These are phyloP conservation scores for Pollenia amentaria DNA, from an alignment of 2,888 invertebrate genomes.

Conservation along the genomic window DNA sequence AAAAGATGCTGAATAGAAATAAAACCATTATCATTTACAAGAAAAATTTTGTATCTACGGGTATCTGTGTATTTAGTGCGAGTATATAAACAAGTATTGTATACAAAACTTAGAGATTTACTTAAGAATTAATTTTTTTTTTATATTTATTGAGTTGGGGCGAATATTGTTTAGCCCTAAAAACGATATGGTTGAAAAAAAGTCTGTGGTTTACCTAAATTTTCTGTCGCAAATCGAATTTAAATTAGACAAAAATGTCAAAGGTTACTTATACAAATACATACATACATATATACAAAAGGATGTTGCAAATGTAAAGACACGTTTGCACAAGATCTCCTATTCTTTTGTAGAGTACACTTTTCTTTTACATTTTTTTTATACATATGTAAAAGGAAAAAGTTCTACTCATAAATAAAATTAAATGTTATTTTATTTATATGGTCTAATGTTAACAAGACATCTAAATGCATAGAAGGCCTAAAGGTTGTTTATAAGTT, in stretches of 20 bases:
- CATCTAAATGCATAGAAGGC: conserved; percentile 48
- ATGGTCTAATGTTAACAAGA: conserved; percentile 71
- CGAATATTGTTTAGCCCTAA: background rate
- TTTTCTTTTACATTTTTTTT: background rate
- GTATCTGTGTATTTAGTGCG: background rate
- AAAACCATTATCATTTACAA: conserved; percentile 56
- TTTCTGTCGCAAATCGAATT: background rate
- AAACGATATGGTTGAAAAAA: background rate
- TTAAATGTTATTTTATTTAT: conserved; percentile 81
- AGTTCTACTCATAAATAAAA: conserved; percentile 79
- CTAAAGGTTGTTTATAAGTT: conserved; percentile 44
- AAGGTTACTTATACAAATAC: too few relatives aligned
- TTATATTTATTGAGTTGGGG: background rate
- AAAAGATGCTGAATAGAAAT: background rate
- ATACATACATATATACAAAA: background rate
- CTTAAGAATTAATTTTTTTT: too few relatives aligned
- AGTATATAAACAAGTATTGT: conserved; percentile 35
- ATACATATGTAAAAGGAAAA: conserved; percentile 14
- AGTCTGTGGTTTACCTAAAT: background rate
- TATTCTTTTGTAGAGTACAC: background rate
- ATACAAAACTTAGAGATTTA: background rate
- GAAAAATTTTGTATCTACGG: background rate
- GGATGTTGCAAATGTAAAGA: conserved; percentile 21
- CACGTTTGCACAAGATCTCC: background rate
- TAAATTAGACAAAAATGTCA: too few relatives aligned